Evolutionary conservation across 2,888 invertebrate genomes (phyloP).

Genomic region (Campoletis raptor): DNA sequence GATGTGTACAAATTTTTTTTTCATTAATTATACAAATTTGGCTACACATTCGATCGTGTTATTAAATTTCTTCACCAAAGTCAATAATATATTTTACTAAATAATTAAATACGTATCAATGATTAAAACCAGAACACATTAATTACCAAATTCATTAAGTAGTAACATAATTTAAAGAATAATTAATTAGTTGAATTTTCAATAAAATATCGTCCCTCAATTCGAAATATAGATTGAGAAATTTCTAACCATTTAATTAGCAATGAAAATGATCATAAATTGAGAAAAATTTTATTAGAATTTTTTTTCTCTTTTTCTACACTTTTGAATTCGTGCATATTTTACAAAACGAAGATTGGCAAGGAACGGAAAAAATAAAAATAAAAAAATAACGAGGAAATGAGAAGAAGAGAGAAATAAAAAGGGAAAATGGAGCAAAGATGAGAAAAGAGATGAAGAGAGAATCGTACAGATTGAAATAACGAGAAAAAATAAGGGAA

Average conservation of each 20-base stretch:
- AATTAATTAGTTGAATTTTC: too few relatives aligned
- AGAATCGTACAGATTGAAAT: slow-evolving; percentile 6
- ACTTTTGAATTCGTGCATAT: not conserved
- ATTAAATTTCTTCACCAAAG: too few relatives aligned
- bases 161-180: too few relatives aligned
- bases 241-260: not conserved
- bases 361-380: not conserved
- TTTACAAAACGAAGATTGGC: not conserved
- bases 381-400: not conserved
- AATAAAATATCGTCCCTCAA: too few relatives aligned
- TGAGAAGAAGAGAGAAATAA: not conserved
- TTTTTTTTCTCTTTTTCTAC: not conserved
- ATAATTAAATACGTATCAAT: too few relatives aligned
- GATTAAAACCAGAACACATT: too few relatives aligned
- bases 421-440: slow-evolving; percentile 15
- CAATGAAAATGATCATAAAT: not conserved
- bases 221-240: not conserved
- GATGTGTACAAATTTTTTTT: too few relatives aligned
- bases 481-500: slow-evolving; percentile 15
- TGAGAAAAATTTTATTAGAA: not conserved
- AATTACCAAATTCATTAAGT: too few relatives aligned
- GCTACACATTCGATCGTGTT: too few relatives aligned
- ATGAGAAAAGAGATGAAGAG: slow-evolving; percentile 14
- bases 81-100: too few relatives aligned
- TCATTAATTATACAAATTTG: too few relatives aligned